Evolutionary conservation across 1,140 invertebrate genomes (phyloP), one percentile per base, ranked within the genome.

Genomic region (Bradysia coprophila): DNA sequence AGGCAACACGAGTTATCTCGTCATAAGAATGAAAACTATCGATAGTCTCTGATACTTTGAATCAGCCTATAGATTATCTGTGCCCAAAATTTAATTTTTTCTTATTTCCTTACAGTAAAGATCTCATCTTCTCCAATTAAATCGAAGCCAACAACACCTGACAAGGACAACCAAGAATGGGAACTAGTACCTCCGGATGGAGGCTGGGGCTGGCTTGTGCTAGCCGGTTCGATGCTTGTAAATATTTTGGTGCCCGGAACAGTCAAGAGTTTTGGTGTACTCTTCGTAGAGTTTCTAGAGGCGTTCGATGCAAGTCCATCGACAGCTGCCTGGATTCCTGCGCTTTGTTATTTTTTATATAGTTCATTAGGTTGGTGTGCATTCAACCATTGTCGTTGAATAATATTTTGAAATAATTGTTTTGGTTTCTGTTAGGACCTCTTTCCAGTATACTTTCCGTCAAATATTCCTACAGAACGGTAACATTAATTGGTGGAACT

Each of bases 401-500:
- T 31, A 31, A 31, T 31, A 9, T 31, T 31, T 31, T 31, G 28
- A 9, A 31, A 31, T 22, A 8, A 18, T 22, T 19, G 42, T 22
- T 34, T 41, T 40, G 8, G 8, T 24, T 41, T 13, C n/a, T 36
- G 58, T 47, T 67, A 78, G 91, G 89, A 50, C 90, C 90, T 13
- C 59, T 96, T 36, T 89, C 90, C 13, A 88, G 86, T 55, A 78
- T 88, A 48, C 64, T 94, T 33, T 90, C 86, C 1, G 81, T 88
- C 37, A 84, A 80, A 55, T 91, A 81, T 68, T 92, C 90, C 19
- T 94, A 92, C 59, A 67, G 84, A n/a, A 84, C 76, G 9, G 84
- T 93, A 15, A 90, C 88, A 4, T 71, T 94, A 21, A 66, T 86
- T 4, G 91, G 90, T 16, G 82, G 85, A 6, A 69, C 78, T 4